Evolutionary conservation across 2,797 vertebrate species (phyloP).

Genomic region (Tokudaia muenninki): DNA sequence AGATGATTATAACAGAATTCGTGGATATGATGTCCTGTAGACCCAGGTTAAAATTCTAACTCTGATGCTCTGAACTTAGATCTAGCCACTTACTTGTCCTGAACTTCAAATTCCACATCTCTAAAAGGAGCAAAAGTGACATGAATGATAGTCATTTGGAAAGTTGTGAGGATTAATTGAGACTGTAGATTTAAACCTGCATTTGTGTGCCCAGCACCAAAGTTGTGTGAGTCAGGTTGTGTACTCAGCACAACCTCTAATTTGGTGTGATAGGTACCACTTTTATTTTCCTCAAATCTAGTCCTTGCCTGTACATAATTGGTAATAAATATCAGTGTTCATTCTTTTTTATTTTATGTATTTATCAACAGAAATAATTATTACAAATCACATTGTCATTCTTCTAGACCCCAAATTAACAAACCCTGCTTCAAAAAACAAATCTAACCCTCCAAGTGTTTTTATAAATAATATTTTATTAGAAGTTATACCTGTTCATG

Average conservation of each 20-base stretch:
- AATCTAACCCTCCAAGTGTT: neutral
- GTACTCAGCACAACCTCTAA: neutral
- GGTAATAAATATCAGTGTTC: neutral
- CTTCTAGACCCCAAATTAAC: neutral
- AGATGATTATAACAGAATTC: neutral
- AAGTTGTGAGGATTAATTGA: neutral
- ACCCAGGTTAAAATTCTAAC: neutral
- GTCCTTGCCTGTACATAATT: neutral
- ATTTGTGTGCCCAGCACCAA: neutral
- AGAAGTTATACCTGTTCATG: neutral
- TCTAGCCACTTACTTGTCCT: neutral
- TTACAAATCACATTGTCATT: neutral
- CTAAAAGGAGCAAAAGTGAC: neutral
- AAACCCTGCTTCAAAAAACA: neutral
- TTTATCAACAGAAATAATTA: constrained; percentile 13
- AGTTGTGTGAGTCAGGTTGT: neutral
- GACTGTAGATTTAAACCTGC: neutral
- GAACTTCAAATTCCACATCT: neutral
- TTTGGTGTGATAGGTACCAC: neutral
- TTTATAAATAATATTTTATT: neutral
- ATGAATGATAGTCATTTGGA: too few species aligned
- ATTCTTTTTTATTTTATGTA: neutral
- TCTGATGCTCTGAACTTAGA: neutral
- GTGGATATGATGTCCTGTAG: neutral
- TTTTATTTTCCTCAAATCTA: neutral